Conservation (phyloP, 2,113 vertebrate genomes). For the Euleptes europaea region DNA sequence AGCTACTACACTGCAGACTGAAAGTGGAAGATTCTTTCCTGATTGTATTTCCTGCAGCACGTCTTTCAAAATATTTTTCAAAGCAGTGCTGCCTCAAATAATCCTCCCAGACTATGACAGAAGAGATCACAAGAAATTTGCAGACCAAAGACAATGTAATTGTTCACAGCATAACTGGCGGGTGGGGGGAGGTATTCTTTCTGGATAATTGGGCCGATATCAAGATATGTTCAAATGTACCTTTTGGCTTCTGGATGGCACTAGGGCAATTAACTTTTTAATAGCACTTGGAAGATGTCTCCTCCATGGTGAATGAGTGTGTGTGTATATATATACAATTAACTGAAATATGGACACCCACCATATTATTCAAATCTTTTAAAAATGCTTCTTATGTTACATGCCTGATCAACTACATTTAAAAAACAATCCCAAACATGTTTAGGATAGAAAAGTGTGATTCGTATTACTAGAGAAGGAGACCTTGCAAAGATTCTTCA, state of each 20-base stretch:
- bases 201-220: too few relatives aligned
- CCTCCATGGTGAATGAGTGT: background rate
- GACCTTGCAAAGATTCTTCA: background rate
- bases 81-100: constrained; percentile 61
- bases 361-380: background rate
- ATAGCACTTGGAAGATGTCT: background rate
- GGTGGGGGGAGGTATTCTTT: too few relatives aligned
- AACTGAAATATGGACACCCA: background rate
- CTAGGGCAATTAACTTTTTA: background rate
- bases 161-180: background rate
- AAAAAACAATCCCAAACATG: background rate
- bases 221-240: background rate
- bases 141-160: background rate
- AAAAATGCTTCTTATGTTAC: background rate
- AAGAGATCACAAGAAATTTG: background rate
- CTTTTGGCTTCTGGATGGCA: background rate
- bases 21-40: background rate
- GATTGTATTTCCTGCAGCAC: constrained; percentile 40
- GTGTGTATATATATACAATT: background rate
- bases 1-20: constrained; percentile 30
- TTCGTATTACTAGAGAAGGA: background rate
- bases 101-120: background rate
- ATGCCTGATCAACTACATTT: background rate
- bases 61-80: constrained; percentile 39
- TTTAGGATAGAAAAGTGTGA: background rate